Evolutionary conservation across 2,797 vertebrate species (phyloP).

Genomic region (Galagoides demidoff): DNA sequence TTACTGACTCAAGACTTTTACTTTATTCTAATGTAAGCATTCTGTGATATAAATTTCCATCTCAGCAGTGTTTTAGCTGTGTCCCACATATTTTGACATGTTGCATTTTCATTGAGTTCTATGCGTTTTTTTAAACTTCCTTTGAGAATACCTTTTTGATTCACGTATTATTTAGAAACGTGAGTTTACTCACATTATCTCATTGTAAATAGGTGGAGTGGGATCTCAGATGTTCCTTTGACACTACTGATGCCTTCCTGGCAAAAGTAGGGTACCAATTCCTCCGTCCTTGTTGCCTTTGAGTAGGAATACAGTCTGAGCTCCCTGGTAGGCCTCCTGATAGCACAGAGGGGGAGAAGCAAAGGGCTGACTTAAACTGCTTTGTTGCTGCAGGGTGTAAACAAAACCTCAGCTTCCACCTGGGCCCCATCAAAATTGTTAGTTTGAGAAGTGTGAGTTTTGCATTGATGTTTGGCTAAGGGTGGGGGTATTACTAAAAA

Average conservation of each 20-base stretch:
- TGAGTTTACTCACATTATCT: background rate
- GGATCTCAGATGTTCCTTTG: background rate
- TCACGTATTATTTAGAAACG: background rate
- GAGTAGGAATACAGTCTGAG: background rate
- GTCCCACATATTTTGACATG: background rate
- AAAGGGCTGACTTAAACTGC: background rate
- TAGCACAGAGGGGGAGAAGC: background rate
- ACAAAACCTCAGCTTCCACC: background rate
- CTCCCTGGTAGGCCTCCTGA: background rate
- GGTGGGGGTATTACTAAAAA: background rate
- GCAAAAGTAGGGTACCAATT: background rate
- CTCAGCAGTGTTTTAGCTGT: background rate
- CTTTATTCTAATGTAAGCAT: background rate
- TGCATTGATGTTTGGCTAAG: background rate
- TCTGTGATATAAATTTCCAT: constrained; percentile 25
- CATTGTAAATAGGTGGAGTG: background rate
- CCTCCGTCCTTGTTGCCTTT: background rate
- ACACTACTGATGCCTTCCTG: background rate
- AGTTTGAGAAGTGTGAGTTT: background rate
- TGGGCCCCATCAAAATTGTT: background rate
- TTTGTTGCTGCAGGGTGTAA: background rate
- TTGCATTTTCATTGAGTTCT: constrained; percentile 9
- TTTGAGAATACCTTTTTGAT: background rate
- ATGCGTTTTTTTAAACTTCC: constrained; percentile 11
- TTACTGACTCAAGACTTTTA: background rate